Percentiles rank a stretch among this genome's conserved stretches.
phyloP scores from a whole-genome alignment of 1,140 invertebrate genomes.

The Drosophila funebris region DNA sequence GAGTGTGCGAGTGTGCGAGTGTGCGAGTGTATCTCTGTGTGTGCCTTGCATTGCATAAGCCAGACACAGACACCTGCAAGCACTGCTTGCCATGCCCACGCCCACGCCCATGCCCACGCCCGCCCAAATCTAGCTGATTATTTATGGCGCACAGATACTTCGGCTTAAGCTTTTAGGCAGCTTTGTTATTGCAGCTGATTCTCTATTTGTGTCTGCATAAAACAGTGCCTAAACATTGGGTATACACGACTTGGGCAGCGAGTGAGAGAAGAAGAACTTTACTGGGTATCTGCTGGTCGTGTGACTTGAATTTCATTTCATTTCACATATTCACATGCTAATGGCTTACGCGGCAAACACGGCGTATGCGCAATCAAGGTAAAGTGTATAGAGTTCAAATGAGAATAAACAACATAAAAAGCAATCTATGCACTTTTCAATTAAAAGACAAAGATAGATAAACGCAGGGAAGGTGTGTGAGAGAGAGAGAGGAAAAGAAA shows the following conservation, averaged over 20 bases:
- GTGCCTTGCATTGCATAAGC: slow-evolving; percentile 15
- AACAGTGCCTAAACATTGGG: not conserved
- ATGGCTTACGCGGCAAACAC: not conserved
- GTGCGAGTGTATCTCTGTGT: slow-evolving; percentile 8
- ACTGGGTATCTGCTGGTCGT: not conserved
- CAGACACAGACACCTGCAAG: slow-evolving; percentile 9
- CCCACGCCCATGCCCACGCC: not conserved
- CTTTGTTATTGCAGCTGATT: not conserved
- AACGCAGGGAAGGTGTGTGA: too few relatives aligned
- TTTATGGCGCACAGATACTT: slow-evolving; percentile 22
- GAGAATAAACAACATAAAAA: slow-evolving; percentile 1
- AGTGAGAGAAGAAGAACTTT: not conserved
- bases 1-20: not conserved
- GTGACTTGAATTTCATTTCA: not conserved
- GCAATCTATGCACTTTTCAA: slow-evolving; percentile 26
- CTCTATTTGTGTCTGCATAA: not conserved
- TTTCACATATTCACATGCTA: slow-evolving; percentile 3
- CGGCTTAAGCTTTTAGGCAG: slow-evolving; percentile 6
- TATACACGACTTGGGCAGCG: not conserved
- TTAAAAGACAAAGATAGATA: slow-evolving; percentile 10
- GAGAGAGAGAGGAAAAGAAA: not conserved
- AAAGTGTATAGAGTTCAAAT: not conserved
- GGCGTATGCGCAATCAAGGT: slow-evolving; percentile 31
- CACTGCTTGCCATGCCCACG: not conserved
- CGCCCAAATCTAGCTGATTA: slow-evolving; percentile 12